phyloP scores from a whole-genome alignment of 2,797 vertebrate species.

The Xiphorhynchus erythropygius region DNA sequence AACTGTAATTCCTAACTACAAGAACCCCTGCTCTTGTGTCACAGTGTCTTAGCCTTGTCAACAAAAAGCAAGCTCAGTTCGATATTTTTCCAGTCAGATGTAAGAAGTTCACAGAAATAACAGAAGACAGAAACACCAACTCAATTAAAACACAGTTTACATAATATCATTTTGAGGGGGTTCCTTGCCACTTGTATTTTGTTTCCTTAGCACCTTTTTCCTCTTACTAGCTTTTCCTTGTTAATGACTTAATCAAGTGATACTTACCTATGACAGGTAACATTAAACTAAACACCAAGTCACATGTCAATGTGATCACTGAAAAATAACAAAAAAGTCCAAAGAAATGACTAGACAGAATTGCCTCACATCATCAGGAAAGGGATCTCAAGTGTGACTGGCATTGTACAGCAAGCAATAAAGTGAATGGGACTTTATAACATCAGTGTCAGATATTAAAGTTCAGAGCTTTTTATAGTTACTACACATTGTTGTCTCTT shows the following conservation, averaged over 20 bases:
- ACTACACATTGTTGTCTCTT: not conserved
- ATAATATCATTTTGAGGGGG: not conserved
- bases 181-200: not conserved
- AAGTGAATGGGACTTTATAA: not conserved
- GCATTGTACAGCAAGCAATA: not conserved
- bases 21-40: not conserved
- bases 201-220: not conserved
- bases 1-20: not conserved
- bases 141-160: not conserved
- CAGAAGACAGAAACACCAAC: not conserved
- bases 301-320: not conserved
- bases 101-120: slow-evolving; percentile 16
- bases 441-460: not conserved
- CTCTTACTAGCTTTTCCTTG: not conserved
- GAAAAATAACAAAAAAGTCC: not conserved
- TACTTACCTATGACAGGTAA: not conserved
- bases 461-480: not conserved
- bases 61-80: not conserved
- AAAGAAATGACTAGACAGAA: not conserved
- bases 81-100: slow-evolving; percentile 26
- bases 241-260: not conserved
- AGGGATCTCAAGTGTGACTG: not conserved
- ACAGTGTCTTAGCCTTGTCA: not conserved
- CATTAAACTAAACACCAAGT: not conserved
- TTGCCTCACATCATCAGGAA: not conserved